Evolutionary conservation across 1,140 invertebrate species (phyloP), one percentile per base, ranked within the genome.

Genomic region (Drosophila nigrodunni): DNA sequence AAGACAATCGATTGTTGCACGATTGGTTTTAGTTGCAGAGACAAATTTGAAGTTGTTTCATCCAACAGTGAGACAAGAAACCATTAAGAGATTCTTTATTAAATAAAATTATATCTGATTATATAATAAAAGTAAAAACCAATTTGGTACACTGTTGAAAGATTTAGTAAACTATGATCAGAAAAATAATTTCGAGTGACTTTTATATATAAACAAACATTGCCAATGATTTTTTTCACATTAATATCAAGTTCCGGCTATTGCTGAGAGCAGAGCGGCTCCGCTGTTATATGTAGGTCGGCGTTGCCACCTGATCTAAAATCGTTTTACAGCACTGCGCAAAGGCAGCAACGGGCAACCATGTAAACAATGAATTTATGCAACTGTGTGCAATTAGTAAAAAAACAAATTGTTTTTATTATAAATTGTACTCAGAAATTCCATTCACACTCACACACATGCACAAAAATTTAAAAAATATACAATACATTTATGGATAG

Each of bases 301-400:
- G 73, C 64, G 81, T 85, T 85, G 81, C 82, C 80, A 82, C 76
- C 71, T 35, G 47, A 71, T 65, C 39, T 49, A 21, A 76, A 66
- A 62, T 52, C 47, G 43, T 72, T 57, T 71, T 64, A 41, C 76
- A 82, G 68, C 79, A 82, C 82, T 87, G 73, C 34, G 57, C 65
- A 61, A 47, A 59, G 18, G 15, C 25, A 46, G 59, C 55, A 46
- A 47, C 10, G 37, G n/a, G 55, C 43, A 44, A 62, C 59, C 41
- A 74, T 88, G 82, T 80, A 88, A 88, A 83, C 85, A 87, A 82
- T 87, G 71, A 88, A 88, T 87, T 87, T 87, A 80, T 87, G 85
- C 83, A 83, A 80, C 43, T 80, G 46, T 43, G 13, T 35, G 10
- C 25, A 78, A 65, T 74, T 67, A 37, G 47, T 46, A 10, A 58